Percentiles rank a stretch among this genome's conserved stretches.
Conservation (phyloP, 2,113 vertebrate genomes). For the Petrocephalus microphthalmus region DNA sequence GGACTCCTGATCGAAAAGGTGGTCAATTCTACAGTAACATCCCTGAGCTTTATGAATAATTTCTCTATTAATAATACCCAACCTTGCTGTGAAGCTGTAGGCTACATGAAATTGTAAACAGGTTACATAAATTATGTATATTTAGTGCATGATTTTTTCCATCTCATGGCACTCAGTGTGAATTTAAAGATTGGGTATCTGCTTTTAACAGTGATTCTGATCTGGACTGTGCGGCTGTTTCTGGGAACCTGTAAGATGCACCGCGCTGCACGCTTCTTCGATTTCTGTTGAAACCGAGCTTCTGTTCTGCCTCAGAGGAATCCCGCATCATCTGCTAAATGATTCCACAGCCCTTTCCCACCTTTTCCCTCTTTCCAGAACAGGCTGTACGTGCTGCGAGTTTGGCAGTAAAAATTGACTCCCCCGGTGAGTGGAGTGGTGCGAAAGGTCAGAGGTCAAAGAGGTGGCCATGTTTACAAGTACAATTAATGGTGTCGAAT, state of each 20-base stretch:
- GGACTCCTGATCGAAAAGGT: not conserved
- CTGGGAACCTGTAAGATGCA: not conserved
- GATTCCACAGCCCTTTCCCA: not conserved
- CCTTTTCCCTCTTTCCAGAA: not conserved
- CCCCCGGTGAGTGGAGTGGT: not conserved
- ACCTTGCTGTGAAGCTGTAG: not conserved
- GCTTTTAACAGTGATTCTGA: not conserved
- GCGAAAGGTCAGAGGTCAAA: not conserved
- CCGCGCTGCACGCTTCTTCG: not conserved
- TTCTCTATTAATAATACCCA: slow-evolving; percentile 2
- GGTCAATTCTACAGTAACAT: not conserved
- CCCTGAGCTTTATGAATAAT: not conserved
- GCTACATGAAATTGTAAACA: slow-evolving; percentile 1
- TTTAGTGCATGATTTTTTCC: not conserved
- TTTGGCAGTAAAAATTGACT: not conserved
- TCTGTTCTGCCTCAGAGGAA: not conserved
- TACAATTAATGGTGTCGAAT: not conserved
- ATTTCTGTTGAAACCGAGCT: not conserved
- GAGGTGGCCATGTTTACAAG: not conserved
- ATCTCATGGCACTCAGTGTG: not conserved
- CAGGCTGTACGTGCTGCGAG: not conserved
- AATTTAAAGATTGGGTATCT: not conserved
- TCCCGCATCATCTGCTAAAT: not conserved
- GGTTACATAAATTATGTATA: not conserved
- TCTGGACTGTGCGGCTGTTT: not conserved